A percentile compares a stretch with the other conserved stretches of the same genome.
Evolutionary conservation across 2,888 invertebrate genomes (phyloP).

Genomic region (Uloborus plumipes): DNA sequence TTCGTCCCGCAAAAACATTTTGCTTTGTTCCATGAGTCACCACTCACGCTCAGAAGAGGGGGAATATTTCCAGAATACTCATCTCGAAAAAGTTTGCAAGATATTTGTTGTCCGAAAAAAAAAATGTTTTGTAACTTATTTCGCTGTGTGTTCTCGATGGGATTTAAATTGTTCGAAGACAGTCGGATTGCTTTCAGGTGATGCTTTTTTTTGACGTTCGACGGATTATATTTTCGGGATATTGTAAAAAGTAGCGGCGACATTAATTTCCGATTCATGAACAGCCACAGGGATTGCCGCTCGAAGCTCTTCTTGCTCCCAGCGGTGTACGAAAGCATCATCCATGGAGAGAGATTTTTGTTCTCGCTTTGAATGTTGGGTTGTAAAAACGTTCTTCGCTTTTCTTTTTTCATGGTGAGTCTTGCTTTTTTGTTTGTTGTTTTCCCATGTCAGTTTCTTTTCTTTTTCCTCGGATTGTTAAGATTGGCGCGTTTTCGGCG

Average conservation of each 20-base stretch:
- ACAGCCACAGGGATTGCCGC: conserved; percentile 64
- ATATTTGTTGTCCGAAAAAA: conserved; percentile 8
- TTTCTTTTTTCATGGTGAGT: conserved; percentile 19
- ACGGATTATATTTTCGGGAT: conserved; percentile 8
- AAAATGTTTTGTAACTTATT: conserved; percentile 33
- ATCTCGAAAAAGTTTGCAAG: conserved; percentile 59
- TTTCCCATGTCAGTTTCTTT: conserved; percentile 45
- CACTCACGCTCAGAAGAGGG: conserved; percentile 33
- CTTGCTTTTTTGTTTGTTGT: conserved; percentile 51
- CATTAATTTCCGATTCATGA: conserved; percentile 64
- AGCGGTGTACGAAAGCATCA: conserved; percentile 61
- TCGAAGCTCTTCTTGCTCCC: conserved; percentile 60
- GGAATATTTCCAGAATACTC: conserved; percentile 29
- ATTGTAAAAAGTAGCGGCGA: conserved; percentile 33
- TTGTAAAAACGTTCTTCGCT: conserved; percentile 58
- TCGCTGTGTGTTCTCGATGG: not conserved
- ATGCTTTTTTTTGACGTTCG: not conserved
- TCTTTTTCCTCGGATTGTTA: conserved; percentile 45
- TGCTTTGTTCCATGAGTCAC: conserved; percentile 62
- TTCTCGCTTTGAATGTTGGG: conserved; percentile 52
- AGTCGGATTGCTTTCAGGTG: not conserved
- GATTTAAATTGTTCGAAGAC: not conserved
- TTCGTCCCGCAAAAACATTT: conserved; percentile 56
- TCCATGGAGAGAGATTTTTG: conserved; percentile 58
- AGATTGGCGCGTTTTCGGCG: conserved; percentile 55